Evolutionary conservation across 2,888 invertebrate species (phyloP), one percentile per base, ranked within the genome.

Genomic region (Aphidoletes aphidimyza): DNA sequence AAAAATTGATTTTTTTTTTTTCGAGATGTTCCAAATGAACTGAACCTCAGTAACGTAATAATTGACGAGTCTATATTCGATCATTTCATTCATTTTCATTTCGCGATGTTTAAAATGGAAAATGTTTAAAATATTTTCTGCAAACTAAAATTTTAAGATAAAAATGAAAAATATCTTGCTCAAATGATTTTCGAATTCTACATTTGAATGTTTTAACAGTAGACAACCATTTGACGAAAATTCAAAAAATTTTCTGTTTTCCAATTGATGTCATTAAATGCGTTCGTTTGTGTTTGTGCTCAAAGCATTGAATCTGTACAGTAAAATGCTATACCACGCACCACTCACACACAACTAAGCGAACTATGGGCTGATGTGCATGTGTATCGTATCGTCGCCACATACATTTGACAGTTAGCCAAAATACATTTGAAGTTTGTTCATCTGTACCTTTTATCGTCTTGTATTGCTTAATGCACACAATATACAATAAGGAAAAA

Each of bases 361-460:
- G 19, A 3, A 54, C 26, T 22, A 1, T 8, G 54, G 8, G 26
- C 11, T 8, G 6, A 6, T 22, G 19, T n/a, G 30, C 14, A 69
- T n/a, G 22, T n/a, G 69, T 19, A 69, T 11, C 14, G 34, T 30
- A 54, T 26, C 54, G 69, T 69, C 69, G 69, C 69, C 69, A 69
- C 69, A 69, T 69, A 69, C 69, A 69, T 69, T 69, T 69, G 69
- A 69, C 69, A 69, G 69, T 69, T 69, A 69, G 69, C 69, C 69
- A 69, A 69, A 69, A 69, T 69, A 69, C 69, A 69, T 69, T 69
- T 69, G 69, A 69, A 69, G 69, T 69, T 69, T 69, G 69, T 69
- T 69, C 69, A 69, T 69, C 69, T 69, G 69, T 69, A 69, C 69
- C 69, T 69, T 69, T 69, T 54, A 69, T 69, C 69, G 69, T 69